These are phyloP conservation scores for Eristalinus aeneus DNA, from an alignment of 2,888 invertebrate species.

Conservation along the genomic window DNA sequence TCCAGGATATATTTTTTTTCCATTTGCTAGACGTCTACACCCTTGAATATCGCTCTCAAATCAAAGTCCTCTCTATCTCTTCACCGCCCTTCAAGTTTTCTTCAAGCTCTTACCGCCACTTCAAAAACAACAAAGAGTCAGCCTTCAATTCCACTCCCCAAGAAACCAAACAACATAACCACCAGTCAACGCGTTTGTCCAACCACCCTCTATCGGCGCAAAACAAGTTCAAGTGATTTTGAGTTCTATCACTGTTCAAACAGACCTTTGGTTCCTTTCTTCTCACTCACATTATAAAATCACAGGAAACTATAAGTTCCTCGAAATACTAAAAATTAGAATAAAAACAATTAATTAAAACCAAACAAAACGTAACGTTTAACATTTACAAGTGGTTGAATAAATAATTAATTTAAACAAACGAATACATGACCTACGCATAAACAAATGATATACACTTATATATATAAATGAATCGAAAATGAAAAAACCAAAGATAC, in stretches of 20 bases:
- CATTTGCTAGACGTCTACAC: too few species aligned
- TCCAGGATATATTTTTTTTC: too few species aligned
- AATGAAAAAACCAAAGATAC: conserved; percentile 31
- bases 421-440: conserved; percentile 51
- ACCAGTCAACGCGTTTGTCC: conserved; percentile 67
- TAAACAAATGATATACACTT: conserved; percentile 61
- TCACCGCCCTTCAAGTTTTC: too few species aligned
- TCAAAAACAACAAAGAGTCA: neutral
- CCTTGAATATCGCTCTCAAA: too few species aligned
- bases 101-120: too few species aligned
- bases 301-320: conserved; percentile 71
- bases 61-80: too few species aligned
- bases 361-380: conserved; percentile 54
- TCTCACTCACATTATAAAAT: conserved; percentile 66
- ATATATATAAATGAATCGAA: conserved; percentile 59
- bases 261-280: conserved; percentile 68
- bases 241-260: conserved; percentile 46
- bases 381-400: conserved; percentile 73
- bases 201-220: conserved; percentile 14
- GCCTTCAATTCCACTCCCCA: neutral
- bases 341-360: conserved; percentile 45
- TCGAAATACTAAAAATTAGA: conserved; percentile 61
- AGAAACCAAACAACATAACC: conserved; percentile 52
- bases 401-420: conserved; percentile 64
- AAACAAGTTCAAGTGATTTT: conserved; percentile 69